Evolutionary conservation across 2,797 vertebrate genomes (phyloP), one percentile per base, ranked within the genome.

Genomic region (Cossypha caffra): DNA sequence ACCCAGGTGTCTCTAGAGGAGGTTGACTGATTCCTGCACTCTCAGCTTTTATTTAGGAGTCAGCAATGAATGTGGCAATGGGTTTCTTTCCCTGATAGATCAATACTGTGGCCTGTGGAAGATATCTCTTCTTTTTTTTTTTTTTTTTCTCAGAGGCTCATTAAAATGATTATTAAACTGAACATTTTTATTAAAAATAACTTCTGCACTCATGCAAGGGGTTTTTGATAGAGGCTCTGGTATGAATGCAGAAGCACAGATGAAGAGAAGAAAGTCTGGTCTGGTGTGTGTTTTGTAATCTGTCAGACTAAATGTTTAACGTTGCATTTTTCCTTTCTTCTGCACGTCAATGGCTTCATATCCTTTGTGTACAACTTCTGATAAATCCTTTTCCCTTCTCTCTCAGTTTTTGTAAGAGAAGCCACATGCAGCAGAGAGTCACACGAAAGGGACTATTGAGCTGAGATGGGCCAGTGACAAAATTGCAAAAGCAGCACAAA

Each of bases 81-180:
- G 5, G 3, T 80, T 12, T 59, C 26, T 52, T 75, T 59, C 40
- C 33, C 28, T 51, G 13, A 4, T 11, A 47, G 16, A 55, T 72
- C 37, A 48, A 28, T 77, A 35, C 17, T 2, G 1, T 42, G n/a
- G 43, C 43, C 57, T 59, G 9, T 81, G 48, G 43, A 67, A 42
- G 10, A 71, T 15, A 26, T 3, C 7, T 50, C 6, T 61, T 1
- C 0, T 5, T 9, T 38, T 11, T 47, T 43, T 0, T 5, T 37
- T 10, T 47, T 19, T 17, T 25, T 31, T 24, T 47, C 0, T 6
- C 13, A 58, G 35, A 48, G 7, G 17, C 33, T 86, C 31, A 42
- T 63, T 71, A 29, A 71, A 86, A 25, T 77, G 0, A 6, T 57
- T 84, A 63, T 55, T 90, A 61, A 86, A 57, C 8, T 35, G 29